Percentiles rank a stretch among this genome's conserved stretches.
Conservation (phyloP, 2,888 invertebrate genomes). For the Bugula neritina region DNA sequence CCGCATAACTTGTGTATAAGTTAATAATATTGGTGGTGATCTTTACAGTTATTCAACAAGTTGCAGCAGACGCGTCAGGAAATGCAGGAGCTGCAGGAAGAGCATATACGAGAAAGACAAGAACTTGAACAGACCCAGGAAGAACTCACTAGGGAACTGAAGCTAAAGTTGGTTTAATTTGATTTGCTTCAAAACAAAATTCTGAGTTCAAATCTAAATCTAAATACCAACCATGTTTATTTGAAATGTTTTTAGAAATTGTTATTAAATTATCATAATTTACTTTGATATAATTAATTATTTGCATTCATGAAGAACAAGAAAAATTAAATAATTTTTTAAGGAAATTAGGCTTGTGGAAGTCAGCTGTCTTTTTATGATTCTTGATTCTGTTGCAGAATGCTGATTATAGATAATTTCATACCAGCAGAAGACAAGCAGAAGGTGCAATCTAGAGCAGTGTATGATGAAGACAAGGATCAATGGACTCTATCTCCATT, state of each 20-base stretch:
- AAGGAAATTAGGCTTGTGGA: too few species aligned
- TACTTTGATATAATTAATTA: too few species aligned
- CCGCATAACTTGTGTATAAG: too few species aligned
- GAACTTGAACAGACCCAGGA: slow-evolving; percentile 86
- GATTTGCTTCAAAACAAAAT: too few species aligned
- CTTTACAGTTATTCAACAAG: slow-evolving; percentile 67
- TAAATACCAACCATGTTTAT: too few species aligned
- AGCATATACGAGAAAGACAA: slow-evolving; percentile 82
- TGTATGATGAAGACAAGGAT: slow-evolving; percentile 77
- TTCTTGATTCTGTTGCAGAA: slow-evolving; percentile 40
- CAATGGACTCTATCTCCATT: slow-evolving; percentile 62
- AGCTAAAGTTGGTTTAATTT: slow-evolving; percentile 69
- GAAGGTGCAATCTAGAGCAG: slow-evolving; percentile 66
- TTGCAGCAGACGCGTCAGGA: slow-evolving; percentile 71
- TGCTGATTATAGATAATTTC: slow-evolving; percentile 54
- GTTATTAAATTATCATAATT: too few species aligned
- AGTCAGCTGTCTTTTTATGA: too few species aligned
- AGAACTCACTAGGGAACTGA: slow-evolving; percentile 79
- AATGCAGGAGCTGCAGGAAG: slow-evolving; percentile 73
- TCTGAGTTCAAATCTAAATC: too few species aligned
- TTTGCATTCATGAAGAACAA: too few species aligned
- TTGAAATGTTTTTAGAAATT: too few species aligned
- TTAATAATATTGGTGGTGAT: too few species aligned
- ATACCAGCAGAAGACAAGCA: slow-evolving; percentile 64
- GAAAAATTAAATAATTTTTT: too few species aligned